Evolutionary conservation across 2,888 invertebrate genomes (phyloP).

Genomic region (Stratiomys singularior): DNA sequence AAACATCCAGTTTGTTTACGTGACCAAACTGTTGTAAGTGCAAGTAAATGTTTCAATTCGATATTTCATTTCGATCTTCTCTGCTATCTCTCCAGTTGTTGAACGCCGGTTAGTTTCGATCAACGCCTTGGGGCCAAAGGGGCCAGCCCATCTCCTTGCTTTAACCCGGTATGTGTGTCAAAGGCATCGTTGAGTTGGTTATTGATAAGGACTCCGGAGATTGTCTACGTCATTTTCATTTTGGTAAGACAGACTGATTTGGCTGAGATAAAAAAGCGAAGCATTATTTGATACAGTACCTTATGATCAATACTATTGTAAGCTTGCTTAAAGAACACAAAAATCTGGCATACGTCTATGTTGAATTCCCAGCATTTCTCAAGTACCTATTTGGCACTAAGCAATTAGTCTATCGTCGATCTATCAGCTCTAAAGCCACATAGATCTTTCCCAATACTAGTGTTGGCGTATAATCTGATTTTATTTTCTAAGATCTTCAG

Average conservation of each 20-base stretch:
- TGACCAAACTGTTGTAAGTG: no score
- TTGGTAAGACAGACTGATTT: constrained; percentile 4
- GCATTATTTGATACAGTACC: background rate
- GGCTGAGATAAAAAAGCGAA: background rate
- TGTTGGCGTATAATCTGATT: no score
- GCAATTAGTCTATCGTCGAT: no score
- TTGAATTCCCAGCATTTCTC: background rate
- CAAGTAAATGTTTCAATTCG: no score
- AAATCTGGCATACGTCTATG: background rate
- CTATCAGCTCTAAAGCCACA: no score
- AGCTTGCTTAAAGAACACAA: background rate
- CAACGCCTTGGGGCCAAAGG: background rate
- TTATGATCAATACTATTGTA: background rate
- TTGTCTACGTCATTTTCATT: background rate
- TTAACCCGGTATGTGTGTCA: background rate
- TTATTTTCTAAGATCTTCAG: no score
- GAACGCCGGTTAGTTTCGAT: no score
- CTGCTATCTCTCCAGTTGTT: no score
- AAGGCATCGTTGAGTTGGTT: no score
- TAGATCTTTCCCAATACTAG: background rate
- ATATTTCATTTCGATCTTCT: no score
- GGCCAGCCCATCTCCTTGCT: constrained; percentile 3
- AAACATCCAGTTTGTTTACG: no score
- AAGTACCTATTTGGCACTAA: no score
- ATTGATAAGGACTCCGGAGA: background rate